A percentile compares a stretch with the other conserved stretches of the same genome.
Evolutionary conservation across 2,888 invertebrate species (phyloP).

Genomic region (Leucophora obtusa): DNA sequence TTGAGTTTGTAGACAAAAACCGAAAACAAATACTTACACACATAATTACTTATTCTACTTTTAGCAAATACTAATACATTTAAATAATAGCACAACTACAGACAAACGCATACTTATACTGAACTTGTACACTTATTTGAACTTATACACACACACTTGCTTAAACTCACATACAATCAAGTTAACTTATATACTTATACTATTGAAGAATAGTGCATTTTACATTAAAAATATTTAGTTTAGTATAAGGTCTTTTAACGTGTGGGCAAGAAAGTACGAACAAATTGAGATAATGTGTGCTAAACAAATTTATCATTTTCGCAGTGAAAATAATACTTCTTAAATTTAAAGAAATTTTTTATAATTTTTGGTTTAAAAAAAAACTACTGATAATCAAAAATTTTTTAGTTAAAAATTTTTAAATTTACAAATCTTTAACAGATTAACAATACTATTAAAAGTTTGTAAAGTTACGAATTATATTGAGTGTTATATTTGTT

Average conservation of each 20-base stretch:
- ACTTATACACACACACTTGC: not conserved
- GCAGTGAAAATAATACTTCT: no score
- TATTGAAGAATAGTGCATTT: not conserved
- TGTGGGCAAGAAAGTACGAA: not conserved
- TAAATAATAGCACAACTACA: not conserved
- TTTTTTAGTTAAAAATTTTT: no score
- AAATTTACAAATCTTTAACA: no score
- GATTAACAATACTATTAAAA: no score
- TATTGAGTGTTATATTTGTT: no score
- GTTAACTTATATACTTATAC: not conserved
- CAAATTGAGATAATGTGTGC: no score
- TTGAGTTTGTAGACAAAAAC: not conserved
- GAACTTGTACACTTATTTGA: not conserved
- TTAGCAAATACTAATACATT: slow-evolving; percentile 16
- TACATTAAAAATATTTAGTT: not conserved
- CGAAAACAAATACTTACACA: not conserved
- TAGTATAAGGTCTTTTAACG: not conserved
- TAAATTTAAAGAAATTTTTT: no score
- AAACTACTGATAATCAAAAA: no score
- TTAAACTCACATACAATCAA: not conserved
- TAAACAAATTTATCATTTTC: no score
- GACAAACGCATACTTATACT: not conserved
- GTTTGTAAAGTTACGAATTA: no score
- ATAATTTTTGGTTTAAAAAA: no score
- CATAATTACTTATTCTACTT: slow-evolving; percentile 37